Base-by-base conservation (phyloP, 2,888 invertebrate species). In the Plagodis dolabraria region DNA sequence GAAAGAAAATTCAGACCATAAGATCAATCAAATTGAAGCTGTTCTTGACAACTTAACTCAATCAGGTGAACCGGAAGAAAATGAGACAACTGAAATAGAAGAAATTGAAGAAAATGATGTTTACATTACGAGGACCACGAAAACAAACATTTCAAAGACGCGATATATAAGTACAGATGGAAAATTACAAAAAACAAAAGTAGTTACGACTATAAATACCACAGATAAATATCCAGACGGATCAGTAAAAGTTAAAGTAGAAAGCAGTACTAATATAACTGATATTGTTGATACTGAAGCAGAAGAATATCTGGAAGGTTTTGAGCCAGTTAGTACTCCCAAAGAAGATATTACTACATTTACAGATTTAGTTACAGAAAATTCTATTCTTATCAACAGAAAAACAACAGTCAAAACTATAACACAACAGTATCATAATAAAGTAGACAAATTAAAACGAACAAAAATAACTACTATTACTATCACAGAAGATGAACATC, bases 401-500 rank as follows among this genome's bases (percentile, higher is more conserved):
- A 86, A 83, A 71, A 85, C 52, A 9, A 87, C 83, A 9, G 76
- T 80, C 0, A 85, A 79, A 5, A 84, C 84, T 5, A 77, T 68
- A 5, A 79, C 72, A 61, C 83, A 88, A 69, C 74, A 77, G 54
- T 89, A 76, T 58, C 66, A 70, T 48, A 86, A 85, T 63, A 43
- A 40, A 22, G 40, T 33, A 11, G 64, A 71, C 9, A 79, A 79
- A 52, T 64, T 82, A 4, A 85, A 80, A 61, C 80, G 86, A 71
- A 79, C 78, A 8, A 88, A 88, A 73, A 87, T 77, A 7, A 87
- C 79, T n/a, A 74, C 83, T 0, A 85, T 71, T 62, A 91, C 85
- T 5, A 67, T 82, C 5, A 77, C 77, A 22, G 88, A 88, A 79
- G 92, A 93, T 69, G 84, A 85, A 71, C 77, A 87, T 65, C 87